Conservation (phyloP, 2,888 invertebrate species). For the Lasioglossum oenotherae region DNA sequence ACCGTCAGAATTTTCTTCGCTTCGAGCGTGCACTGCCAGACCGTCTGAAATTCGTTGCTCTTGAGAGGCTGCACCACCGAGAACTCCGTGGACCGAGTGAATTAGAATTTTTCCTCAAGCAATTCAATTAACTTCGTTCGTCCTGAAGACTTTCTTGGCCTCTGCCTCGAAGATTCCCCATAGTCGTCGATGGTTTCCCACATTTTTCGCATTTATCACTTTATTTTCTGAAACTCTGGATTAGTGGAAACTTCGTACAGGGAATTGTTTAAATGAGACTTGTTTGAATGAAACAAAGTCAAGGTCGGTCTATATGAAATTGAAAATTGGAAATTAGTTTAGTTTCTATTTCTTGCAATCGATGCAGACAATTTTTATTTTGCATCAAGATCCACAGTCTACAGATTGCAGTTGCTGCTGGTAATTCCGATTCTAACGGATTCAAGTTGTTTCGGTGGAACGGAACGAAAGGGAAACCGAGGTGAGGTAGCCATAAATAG, state of each 20-base stretch:
- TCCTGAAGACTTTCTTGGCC: neutral
- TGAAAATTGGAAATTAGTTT: too few relatives aligned
- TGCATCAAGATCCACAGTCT: too few relatives aligned
- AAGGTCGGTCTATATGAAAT: too few relatives aligned
- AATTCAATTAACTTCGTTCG: neutral
- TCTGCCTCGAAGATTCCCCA: neutral
- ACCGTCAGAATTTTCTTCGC: constrained; percentile 19
- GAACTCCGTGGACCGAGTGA: neutral
- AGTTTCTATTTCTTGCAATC: too few relatives aligned
- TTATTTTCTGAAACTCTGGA: neutral
- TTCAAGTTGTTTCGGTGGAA: neutral
- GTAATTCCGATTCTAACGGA: neutral
- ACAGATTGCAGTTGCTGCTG: neutral
- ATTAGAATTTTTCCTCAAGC: constrained; percentile 17
- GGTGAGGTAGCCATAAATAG: neutral
- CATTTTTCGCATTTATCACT: neutral
- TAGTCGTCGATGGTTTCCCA: neutral
- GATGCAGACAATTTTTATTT: too few relatives aligned
- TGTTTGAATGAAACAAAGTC: too few relatives aligned
- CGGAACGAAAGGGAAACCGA: neutral
- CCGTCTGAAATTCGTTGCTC: constrained; percentile 11
- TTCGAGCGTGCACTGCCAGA: neutral
- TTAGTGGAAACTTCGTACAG: neutral
- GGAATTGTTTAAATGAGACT: neutral
- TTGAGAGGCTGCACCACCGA: neutral